These are phyloP conservation scores for Forbesichthys agassizii DNA, from an alignment of 2,113 vertebrate genomes.

Conservation along the genomic window DNA sequence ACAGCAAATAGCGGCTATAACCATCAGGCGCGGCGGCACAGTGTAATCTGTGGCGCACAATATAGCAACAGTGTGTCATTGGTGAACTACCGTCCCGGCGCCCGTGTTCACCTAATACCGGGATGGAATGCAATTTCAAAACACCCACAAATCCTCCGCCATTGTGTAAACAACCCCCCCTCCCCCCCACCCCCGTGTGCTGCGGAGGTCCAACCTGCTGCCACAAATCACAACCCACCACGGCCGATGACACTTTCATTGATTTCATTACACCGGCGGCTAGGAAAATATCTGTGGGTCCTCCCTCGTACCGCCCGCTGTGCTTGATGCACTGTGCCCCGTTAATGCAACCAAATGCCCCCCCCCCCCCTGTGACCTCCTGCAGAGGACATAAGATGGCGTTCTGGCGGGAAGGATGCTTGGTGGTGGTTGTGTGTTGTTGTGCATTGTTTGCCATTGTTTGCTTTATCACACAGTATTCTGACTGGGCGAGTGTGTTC, in stretches of 20 bases:
- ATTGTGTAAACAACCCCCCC: slow-evolving; percentile 54
- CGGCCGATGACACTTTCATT: slow-evolving; percentile 52
- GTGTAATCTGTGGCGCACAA: slow-evolving; percentile 56
- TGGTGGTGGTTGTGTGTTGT: too few relatives aligned
- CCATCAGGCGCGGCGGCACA: slow-evolving; percentile 40
- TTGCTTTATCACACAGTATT: too few relatives aligned
- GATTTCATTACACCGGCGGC: slow-evolving; percentile 58
- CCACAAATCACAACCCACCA: slow-evolving; percentile 58
- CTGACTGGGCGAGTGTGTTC: too few relatives aligned
- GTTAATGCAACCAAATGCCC: slow-evolving; percentile 12
- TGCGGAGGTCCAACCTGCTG: slow-evolving; percentile 15
- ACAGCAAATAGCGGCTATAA: slow-evolving; percentile 63
- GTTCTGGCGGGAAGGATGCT: too few relatives aligned
- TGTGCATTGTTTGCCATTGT: too few relatives aligned
- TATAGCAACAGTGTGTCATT: slow-evolving; percentile 62
- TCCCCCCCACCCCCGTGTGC: slow-evolving; percentile 12
- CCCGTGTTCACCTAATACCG: slow-evolving; percentile 45
- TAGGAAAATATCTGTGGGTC: slow-evolving; percentile 53
- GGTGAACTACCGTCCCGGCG: slow-evolving; percentile 50
- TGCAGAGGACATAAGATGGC: too few relatives aligned
- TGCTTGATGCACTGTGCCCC: slow-evolving; percentile 7
- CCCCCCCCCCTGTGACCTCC: too few relatives aligned
- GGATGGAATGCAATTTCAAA: slow-evolving; percentile 61
- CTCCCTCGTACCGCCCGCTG: slow-evolving; percentile 35
- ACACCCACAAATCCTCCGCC: slow-evolving; percentile 61